phyloP scores from a whole-genome alignment of 2,888 invertebrate genomes.

The Leptopterna dolabrata region DNA sequence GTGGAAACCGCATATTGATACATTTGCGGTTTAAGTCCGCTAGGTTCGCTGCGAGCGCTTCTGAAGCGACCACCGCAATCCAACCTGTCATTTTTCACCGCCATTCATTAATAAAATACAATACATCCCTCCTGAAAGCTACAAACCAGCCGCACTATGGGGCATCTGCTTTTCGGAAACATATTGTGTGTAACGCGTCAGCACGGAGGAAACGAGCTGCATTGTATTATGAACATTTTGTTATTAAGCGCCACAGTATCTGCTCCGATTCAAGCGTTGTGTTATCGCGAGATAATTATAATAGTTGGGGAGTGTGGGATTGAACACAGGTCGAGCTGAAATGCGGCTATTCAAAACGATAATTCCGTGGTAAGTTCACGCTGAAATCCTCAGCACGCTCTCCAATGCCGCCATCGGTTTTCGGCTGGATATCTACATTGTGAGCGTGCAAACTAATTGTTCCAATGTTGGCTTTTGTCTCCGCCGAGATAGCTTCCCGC shows the following conservation, averaged over 20 bases:
- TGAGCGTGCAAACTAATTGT: not conserved
- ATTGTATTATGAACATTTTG: not conserved
- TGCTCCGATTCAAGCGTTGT: not conserved
- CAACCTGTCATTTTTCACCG: not conserved
- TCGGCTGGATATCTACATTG: not conserved
- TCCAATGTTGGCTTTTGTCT: not conserved
- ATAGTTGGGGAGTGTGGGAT: not conserved
- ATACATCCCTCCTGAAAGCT: not conserved
- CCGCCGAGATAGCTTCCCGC: not conserved
- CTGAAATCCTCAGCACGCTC: not conserved
- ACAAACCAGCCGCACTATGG: not conserved
- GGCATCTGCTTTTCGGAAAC: too few relatives aligned
- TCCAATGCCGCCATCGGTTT: not conserved
- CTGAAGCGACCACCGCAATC: too few relatives aligned
- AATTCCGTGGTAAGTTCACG: not conserved
- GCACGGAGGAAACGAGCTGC: not conserved
- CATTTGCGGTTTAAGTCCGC: too few relatives aligned
- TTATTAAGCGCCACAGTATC: not conserved
- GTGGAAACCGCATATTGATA: too few relatives aligned
- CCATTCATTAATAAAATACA: too few relatives aligned
- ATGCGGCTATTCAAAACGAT: conserved; percentile 20
- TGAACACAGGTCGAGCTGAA: conserved; percentile 10
- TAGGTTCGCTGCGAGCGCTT: too few relatives aligned
- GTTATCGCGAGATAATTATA: not conserved
- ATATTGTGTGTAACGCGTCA: not conserved